phyloP scores from a whole-genome alignment of 2,113 vertebrate genomes.

The Capreolus pygargus region DNA sequence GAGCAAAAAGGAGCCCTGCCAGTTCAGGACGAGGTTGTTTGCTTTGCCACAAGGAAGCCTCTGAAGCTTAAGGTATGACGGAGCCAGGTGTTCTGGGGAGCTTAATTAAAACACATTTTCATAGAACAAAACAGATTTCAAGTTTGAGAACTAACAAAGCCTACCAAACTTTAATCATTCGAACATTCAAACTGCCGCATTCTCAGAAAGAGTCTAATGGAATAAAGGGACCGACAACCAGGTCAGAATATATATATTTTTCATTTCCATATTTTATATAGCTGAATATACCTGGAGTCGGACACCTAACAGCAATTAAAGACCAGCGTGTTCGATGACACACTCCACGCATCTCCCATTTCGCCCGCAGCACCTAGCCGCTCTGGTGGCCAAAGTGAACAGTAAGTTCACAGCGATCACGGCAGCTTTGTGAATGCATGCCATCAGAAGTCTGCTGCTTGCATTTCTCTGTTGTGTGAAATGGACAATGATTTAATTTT shows the following conservation, averaged over 20 bases:
- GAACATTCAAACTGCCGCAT: conserved; percentile 48
- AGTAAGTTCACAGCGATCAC: conserved; percentile 11
- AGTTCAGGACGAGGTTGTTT: conserved; percentile 41
- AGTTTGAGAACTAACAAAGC: conserved; percentile 45
- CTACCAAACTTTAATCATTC: conserved; percentile 49
- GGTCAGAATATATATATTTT: neutral
- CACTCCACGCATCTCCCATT: conserved; percentile 44
- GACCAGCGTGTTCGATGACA: conserved; percentile 35
- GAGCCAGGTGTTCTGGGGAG: conserved; percentile 50
- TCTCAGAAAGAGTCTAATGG: neutral
- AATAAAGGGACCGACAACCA: neutral
- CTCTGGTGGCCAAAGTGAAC: conserved; percentile 38
- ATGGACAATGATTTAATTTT: conserved; percentile 67
- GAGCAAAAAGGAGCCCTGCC: conserved; percentile 52
- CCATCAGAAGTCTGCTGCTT: conserved; percentile 15
- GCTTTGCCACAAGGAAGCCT: conserved; percentile 40
- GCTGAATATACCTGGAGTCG: neutral
- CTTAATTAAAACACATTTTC: conserved; percentile 66
- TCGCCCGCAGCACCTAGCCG: neutral
- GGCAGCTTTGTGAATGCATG: neutral
- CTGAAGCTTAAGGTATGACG: neutral
- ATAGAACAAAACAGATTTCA: conserved; percentile 42
- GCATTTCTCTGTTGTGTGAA: conserved; percentile 39
- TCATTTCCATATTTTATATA: conserved; percentile 55
- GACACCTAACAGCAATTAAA: conserved; percentile 51